Evolutionary conservation across 2,797 vertebrate genomes (phyloP).

Genomic region (Spondyliosoma cantharus): DNA sequence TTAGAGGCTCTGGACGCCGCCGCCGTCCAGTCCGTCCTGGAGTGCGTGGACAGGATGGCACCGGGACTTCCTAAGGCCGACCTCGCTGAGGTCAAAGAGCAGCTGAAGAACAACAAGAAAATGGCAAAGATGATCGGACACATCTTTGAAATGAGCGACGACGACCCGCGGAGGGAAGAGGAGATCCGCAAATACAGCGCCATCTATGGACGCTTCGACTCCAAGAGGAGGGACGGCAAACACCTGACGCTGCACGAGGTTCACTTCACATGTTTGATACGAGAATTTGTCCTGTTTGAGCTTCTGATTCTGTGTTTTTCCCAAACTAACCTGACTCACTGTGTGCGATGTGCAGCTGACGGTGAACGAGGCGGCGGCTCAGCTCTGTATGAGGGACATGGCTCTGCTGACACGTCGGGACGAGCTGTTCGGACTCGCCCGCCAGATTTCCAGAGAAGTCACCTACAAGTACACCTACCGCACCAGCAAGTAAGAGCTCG

Average conservation of each 20-base stretch:
- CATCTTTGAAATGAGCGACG: slow-evolving; percentile 95
- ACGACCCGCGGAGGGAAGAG: slow-evolving; percentile 93
- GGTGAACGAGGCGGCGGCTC: slow-evolving; percentile 97
- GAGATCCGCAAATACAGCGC: slow-evolving; percentile 98
- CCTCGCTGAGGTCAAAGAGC: slow-evolving; percentile 90
- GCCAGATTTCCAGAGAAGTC: slow-evolving; percentile 97
- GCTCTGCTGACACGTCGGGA: slow-evolving; percentile 94
- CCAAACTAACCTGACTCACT: not conserved
- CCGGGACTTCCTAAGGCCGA: slow-evolving; percentile 90
- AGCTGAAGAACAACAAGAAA: slow-evolving; percentile 96
- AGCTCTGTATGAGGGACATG: slow-evolving; percentile 96
- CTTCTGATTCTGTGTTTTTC: not conserved
- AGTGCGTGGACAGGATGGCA: slow-evolving; percentile 95
- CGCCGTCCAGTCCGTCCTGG: slow-evolving; percentile 91
- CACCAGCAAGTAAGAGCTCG: slow-evolving; percentile 92
- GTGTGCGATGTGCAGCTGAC: slow-evolving; percentile 87
- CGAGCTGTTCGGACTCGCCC: slow-evolving; percentile 94
- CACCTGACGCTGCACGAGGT: slow-evolving; percentile 98
- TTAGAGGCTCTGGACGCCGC: slow-evolving; percentile 92
- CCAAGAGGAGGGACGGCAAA: slow-evolving; percentile 96
- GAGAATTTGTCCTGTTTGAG: not conserved
- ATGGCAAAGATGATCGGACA: slow-evolving; percentile 98
- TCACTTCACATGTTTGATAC: not conserved
- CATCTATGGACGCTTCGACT: slow-evolving; percentile 98
- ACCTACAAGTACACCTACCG: slow-evolving; percentile 99